Conservation (phyloP, 2,888 invertebrate species). For the Trachelus iudaicus region DNA sequence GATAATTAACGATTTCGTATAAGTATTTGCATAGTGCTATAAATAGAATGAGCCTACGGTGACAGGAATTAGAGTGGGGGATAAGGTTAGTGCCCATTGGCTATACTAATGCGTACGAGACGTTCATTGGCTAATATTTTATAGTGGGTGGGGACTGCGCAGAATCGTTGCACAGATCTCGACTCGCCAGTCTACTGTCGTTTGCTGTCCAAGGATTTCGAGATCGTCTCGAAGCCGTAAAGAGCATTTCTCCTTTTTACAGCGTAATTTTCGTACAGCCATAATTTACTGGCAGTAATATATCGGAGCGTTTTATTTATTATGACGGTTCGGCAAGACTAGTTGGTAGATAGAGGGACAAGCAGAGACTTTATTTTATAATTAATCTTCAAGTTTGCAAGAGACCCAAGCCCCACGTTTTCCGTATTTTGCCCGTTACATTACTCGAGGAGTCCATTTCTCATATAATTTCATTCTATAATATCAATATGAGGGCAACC, state of each 20-base stretch:
- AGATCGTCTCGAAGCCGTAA: background rate
- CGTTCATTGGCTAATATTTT: background rate
- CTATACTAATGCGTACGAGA: constrained; percentile 23
- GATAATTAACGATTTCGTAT: background rate
- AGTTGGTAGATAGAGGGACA: background rate
- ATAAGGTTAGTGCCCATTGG: constrained; percentile 38
- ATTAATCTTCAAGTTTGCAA: background rate
- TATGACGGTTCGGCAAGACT: background rate
- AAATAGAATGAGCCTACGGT: constrained; percentile 42
- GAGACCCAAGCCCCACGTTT: background rate
- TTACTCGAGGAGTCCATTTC: background rate
- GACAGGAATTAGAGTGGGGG: constrained; percentile 25
- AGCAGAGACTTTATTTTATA: background rate
- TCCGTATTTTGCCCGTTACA: background rate
- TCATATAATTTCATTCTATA: background rate
- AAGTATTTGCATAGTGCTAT: constrained; percentile 31
- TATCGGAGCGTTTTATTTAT: background rate
- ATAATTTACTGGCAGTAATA: background rate
- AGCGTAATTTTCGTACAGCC: background rate
- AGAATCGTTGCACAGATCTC: constrained; percentile 38
- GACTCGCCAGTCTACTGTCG: constrained; percentile 42
- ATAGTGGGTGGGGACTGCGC: constrained; percentile 40
- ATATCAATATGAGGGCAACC: background rate
- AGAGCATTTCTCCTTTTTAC: background rate
- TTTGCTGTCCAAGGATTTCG: constrained; percentile 38